These are phyloP conservation scores for Dromas ardeola DNA, from an alignment of 2,113 vertebrate species.

Conservation along the genomic window DNA sequence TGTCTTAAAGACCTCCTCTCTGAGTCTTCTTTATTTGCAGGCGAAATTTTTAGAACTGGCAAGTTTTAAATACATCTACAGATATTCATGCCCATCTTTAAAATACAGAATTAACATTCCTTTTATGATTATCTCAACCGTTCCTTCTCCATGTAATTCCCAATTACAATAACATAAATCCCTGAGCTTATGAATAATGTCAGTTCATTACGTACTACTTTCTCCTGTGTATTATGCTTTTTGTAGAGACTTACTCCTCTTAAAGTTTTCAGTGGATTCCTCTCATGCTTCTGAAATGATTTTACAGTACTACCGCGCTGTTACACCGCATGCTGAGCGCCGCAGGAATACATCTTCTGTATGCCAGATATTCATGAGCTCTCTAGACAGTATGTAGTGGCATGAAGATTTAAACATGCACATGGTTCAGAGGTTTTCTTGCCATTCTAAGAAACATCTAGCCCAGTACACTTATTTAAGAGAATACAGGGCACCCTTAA, in stretches of 20 bases:
- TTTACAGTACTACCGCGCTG: background rate
- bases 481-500: background rate
- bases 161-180: background rate
- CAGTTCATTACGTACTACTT: background rate
- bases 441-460: background rate
- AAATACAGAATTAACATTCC: background rate
- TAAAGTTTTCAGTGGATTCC: background rate
- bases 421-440: background rate
- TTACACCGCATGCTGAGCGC: background rate
- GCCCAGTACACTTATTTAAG: background rate
- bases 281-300: background rate
- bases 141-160: background rate
- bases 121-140: background rate
- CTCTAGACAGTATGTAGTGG: background rate
- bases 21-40: background rate
- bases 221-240: background rate
- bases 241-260: background rate
- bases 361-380: background rate
- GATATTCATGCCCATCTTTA: background rate
- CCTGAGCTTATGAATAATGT: background rate
- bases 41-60: background rate
- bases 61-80: background rate
- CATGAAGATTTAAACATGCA: background rate
- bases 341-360: background rate
- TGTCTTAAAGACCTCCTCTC: background rate